A percentile compares a stretch with the other conserved stretches of the same genome.
These are phyloP conservation scores for Corythoichthys intestinalis DNA, from an alignment of 2,113 vertebrate genomes.

Conservation along the genomic window DNA sequence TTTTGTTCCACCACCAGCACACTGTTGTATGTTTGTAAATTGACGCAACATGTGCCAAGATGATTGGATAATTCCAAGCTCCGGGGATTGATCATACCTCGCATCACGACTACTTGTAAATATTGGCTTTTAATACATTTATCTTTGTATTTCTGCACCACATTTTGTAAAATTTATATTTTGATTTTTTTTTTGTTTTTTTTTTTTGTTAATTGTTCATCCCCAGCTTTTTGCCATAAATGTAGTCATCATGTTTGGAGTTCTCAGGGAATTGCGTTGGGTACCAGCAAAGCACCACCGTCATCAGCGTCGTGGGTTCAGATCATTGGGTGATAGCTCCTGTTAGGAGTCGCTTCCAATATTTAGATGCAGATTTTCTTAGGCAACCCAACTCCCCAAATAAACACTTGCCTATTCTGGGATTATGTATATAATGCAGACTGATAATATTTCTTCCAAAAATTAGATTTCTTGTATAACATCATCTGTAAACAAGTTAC, in stretches of 20 bases:
- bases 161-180: constrained; percentile 34
- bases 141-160: constrained; percentile 45
- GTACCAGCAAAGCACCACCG: constrained; percentile 51
- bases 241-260: constrained; percentile 58
- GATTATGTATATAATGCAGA: neutral
- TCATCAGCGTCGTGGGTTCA: constrained; percentile 15
- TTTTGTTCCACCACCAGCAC: constrained; percentile 53
- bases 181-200: neutral
- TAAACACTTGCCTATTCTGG: neutral
- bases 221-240: constrained; percentile 53
- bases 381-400: neutral
- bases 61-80: constrained; percentile 8
- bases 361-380: neutral
- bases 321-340: constrained; percentile 11
- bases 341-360: constrained; percentile 8
- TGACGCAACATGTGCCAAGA: constrained; percentile 9
- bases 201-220: constrained; percentile 18
- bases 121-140: constrained; percentile 52
- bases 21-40: constrained; percentile 31
- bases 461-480: neutral
- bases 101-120: constrained; percentile 42
- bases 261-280: constrained; percentile 72
- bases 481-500: neutral
- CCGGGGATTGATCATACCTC: constrained; percentile 10
- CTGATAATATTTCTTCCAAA: neutral